These are phyloP conservation scores for Hydriomena furcata DNA, from an alignment of 2,888 invertebrate genomes.

Conservation along the genomic window DNA sequence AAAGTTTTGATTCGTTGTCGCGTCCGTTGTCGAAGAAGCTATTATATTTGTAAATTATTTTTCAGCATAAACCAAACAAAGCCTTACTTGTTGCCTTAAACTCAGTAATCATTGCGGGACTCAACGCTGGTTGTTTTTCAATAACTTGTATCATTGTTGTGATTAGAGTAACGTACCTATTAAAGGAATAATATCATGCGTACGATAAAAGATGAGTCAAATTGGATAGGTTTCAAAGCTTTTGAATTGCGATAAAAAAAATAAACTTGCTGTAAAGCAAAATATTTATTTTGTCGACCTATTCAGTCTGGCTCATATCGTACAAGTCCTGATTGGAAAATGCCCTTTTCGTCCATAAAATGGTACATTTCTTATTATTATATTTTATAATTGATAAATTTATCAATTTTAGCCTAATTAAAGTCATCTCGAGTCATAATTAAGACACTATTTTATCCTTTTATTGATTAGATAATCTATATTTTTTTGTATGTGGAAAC, in stretches of 20 bases:
- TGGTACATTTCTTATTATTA: conserved; percentile 38
- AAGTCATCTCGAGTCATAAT: conserved; percentile 36
- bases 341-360: conserved; percentile 34
- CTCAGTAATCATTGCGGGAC: conserved; percentile 48
- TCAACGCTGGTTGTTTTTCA: conserved; percentile 61
- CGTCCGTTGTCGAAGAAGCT: conserved; percentile 7
- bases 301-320: conserved; percentile 11
- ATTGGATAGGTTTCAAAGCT: not conserved
- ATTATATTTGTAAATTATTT: conserved; percentile 30
- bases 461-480: conserved; percentile 45
- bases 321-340: conserved; percentile 33
- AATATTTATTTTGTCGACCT: not conserved
- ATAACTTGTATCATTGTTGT: conserved; percentile 52
- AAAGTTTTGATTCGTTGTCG: not conserved
- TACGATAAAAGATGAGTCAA: conserved; percentile 7
- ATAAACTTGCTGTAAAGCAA: no score
- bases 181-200: conserved; percentile 23
- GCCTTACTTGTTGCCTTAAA: conserved; percentile 72
- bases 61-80: conserved; percentile 28
- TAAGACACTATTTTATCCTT: conserved; percentile 41
- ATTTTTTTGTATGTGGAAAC: conserved; percentile 54
- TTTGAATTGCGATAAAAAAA: no score
- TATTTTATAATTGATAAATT: conserved; percentile 22
- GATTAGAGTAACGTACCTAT: conserved; percentile 45
- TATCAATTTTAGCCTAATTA: conserved; percentile 7